These are phyloP conservation scores for Apis florea DNA, from an alignment of 1,140 invertebrate genomes.

Conservation along the genomic window DNA sequence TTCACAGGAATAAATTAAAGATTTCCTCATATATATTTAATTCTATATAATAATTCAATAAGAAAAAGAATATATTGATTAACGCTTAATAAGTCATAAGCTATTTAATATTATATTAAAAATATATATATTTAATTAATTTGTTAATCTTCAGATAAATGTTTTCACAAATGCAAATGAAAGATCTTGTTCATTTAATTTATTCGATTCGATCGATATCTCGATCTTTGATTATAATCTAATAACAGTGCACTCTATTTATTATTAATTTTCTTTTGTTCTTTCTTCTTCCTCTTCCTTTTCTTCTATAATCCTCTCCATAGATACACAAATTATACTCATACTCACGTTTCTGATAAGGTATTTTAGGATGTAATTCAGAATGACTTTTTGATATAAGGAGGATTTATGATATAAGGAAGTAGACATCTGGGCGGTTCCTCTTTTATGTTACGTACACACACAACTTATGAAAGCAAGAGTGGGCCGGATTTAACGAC, in stretches of 20 bases:
- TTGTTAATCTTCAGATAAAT: no score
- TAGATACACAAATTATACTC: no score
- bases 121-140: no score
- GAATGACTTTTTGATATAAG: no score
- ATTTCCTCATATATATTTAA: conserved; percentile 1
- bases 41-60: not conserved
- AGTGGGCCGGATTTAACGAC: conserved; percentile 48
- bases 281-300: not conserved
- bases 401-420: no score
- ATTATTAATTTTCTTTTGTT: not conserved
- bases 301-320: no score
- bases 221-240: not conserved
- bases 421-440: not conserved
- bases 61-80: no score
- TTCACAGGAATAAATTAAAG: not conserved
- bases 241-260: conserved; percentile 14
- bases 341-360: not conserved
- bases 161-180: no score
- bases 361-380: not conserved
- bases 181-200: no score
- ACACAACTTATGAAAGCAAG: not conserved
- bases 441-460: conserved; percentile 27
- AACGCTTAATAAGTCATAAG: no score
- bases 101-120: no score
- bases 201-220: not conserved